These are phyloP conservation scores for Elaeidobius kamerunicus DNA, from an alignment of 2,888 invertebrate genomes.

Conservation along the genomic window DNA sequence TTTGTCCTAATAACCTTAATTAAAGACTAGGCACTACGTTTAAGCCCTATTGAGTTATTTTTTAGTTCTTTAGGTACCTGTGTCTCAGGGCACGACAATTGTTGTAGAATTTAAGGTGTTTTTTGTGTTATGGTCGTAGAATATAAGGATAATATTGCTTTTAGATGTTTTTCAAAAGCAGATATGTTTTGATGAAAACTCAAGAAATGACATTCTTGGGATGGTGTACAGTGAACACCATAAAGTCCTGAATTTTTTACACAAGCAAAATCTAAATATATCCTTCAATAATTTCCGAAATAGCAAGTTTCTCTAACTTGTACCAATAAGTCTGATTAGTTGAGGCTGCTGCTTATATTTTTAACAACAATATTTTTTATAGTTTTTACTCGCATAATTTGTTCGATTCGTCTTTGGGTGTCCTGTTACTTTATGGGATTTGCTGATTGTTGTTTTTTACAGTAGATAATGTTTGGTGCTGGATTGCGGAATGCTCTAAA, in stretches of 20 bases:
- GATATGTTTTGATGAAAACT: no score
- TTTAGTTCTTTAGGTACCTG: conserved; percentile 27
- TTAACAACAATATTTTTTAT: conserved; percentile 4
- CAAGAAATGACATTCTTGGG: no score
- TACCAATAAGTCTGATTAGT: conserved; percentile 46
- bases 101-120: conserved; percentile 33
- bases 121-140: conserved; percentile 35
- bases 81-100: conserved; percentile 44
- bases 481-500: conserved; percentile 11
- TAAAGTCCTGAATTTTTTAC: no score
- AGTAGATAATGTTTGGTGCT: conserved; percentile 24
- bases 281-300: conserved; percentile 5
- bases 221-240: no score
- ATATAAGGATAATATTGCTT: conserved; percentile 18
- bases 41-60: conserved; percentile 6
- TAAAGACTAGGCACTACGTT: conserved; percentile 14
- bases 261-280: conserved; percentile 16
- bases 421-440: conserved; percentile 14
- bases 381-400: conserved; percentile 1
- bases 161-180: no score
- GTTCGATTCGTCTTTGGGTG: background rate
- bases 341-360: conserved; percentile 46
- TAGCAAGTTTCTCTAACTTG: conserved; percentile 22
- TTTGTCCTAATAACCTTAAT: conserved; percentile 28
- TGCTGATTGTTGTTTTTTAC: conserved; percentile 10